Percentiles rank a stretch among this genome's conserved stretches.
phyloP scores from a whole-genome alignment of 2,113 vertebrate species.

The Daubentonia madagascariensis region DNA sequence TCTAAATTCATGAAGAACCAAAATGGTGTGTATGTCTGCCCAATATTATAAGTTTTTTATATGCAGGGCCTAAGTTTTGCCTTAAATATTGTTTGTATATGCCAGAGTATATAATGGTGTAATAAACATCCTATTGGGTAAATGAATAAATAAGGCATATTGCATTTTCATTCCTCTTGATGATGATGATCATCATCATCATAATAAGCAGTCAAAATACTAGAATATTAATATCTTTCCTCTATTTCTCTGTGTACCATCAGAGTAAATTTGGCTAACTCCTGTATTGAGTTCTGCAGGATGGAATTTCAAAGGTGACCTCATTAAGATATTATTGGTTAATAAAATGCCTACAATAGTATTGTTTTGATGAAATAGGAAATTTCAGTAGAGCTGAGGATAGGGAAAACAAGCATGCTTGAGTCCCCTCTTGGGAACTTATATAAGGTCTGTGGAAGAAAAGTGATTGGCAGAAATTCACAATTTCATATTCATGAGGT shows the following conservation, averaged over 20 bases:
- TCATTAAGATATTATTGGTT: not conserved
- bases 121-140: not conserved
- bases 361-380: conserved; percentile 55
- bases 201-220: not conserved
- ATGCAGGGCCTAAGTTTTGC: not conserved
- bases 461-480: not conserved
- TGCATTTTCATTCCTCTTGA: not conserved
- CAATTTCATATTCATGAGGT: not conserved
- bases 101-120: not conserved
- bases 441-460: not conserved
- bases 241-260: not conserved
- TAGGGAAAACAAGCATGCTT: conserved; percentile 43
- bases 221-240: not conserved
- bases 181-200: not conserved
- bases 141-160: not conserved
- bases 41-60: not conserved
- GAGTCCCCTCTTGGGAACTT: not conserved
- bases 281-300: not conserved
- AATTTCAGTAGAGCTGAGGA: conserved; percentile 56
- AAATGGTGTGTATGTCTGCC: not conserved
- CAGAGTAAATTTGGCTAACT: not conserved
- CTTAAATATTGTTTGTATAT: not conserved
- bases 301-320: not conserved
- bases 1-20: not conserved
- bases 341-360: not conserved